These are phyloP conservation scores for Polyommatus iphigenia DNA, from an alignment of 2,888 invertebrate genomes.

Conservation along the genomic window DNA sequence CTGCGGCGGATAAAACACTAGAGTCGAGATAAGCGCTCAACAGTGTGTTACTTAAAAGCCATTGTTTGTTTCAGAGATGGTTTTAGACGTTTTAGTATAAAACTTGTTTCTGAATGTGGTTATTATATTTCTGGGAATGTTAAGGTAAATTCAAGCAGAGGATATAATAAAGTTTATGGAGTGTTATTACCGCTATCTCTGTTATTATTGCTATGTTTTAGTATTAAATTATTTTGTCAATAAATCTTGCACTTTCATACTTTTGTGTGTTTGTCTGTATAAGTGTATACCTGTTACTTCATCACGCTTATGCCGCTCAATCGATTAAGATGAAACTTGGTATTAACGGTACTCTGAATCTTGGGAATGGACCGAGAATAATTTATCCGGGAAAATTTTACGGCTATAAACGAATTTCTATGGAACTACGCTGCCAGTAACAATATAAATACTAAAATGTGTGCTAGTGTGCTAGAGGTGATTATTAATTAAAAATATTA, in stretches of 20 bases:
- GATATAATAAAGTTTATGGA: too few species aligned
- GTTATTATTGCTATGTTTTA: too few species aligned
- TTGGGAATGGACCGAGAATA: too few species aligned
- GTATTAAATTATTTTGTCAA: too few species aligned
- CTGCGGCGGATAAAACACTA: constrained; percentile 35
- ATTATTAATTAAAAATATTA: constrained; percentile 17
- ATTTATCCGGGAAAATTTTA: too few species aligned
- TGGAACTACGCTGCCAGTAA: neutral
- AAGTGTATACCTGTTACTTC: too few species aligned
- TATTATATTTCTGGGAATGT: neutral
- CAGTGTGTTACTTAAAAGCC: constrained; percentile 11
- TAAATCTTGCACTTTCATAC: too few species aligned
- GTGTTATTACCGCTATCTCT: too few species aligned
- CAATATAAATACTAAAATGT: neutral
- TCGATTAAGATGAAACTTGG: too few species aligned
- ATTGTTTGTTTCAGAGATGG: neutral
- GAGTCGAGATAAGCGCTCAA: constrained; percentile 31
- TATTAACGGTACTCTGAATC: too few species aligned
- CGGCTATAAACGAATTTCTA: neutral
- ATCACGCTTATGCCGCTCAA: too few species aligned
- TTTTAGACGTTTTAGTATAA: neutral
- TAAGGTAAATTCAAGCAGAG: neutral
- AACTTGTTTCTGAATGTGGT: neutral
- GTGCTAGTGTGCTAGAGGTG: neutral
- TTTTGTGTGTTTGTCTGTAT: too few species aligned